Base-by-base conservation (phyloP, 2,113 vertebrate genomes). In the Trematocara marginatum region DNA sequence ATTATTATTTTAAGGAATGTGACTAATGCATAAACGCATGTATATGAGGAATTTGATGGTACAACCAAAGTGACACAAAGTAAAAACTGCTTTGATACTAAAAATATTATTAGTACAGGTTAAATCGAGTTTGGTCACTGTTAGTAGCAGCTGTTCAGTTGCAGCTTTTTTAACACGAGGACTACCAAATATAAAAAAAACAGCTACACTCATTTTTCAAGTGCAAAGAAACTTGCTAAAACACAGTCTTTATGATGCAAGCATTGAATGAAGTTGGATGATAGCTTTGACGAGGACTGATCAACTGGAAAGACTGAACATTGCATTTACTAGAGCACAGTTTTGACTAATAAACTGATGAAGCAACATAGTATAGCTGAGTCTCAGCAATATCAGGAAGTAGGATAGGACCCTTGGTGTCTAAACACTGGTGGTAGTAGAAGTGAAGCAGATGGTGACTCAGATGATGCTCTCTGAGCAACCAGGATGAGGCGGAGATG, bases 71-170 rank as follows among this genome's bases (percentile, higher is more conserved):
- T 1, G 12, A 74, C 40, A 74, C 23, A 47, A 74, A 3, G 40
- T 0, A 9, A 45, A 74, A 74, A 26, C 9, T 74, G 40, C 23
- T 74, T 74, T 74, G 20, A 3, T 29, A 4, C 4, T 35, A 69
- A 42, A 23, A 42, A 15, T 69, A 42, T 23, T 1, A 42, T 26
- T 71, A 69, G 12, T 45, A n/a, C 18, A 71, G 35, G 12, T 26
- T 61, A 71, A 71, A 45, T 13, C 0, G 3, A 40, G 7, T 1
- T 23, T 13, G 38, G 64, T 23, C 12, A 15, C 64, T 8, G 40
- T 71, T 66, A 40, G 13, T 57, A 57, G 26, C 4, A 57, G 54
- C 54, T 57, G 54, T 71, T 42, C n/a, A 15, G 6, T 71, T 13
- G 12, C 38, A 40, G 34, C 34, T 15, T 7, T 16, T 29, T 57